Percentiles rank a stretch among this genome's conserved stretches.
These are phyloP conservation scores for Eriosoma lanigerum DNA, from an alignment of 1,140 invertebrate species.

Conservation along the genomic window DNA sequence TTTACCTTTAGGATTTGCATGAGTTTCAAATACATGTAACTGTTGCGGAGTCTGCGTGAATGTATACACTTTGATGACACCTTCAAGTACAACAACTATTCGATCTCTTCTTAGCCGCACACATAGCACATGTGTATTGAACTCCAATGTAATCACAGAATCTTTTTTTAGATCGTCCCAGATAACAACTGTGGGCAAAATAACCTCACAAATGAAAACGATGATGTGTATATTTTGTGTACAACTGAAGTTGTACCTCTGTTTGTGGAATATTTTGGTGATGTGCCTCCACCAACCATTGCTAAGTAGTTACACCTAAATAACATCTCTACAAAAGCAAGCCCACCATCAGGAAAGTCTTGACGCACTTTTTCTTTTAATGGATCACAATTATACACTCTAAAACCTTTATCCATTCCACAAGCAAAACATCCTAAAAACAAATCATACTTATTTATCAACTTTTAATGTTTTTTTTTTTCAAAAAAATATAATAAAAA, in stretches of 20 bases:
- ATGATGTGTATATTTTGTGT: constrained; percentile 23
- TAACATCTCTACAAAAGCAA: constrained; percentile 95
- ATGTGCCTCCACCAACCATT: constrained; percentile 87
- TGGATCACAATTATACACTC: constrained; percentile 97
- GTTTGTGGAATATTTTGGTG: constrained; percentile 89
- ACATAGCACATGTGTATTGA: constrained; percentile 85
- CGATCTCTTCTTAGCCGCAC: constrained; percentile 89
- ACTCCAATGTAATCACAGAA: constrained; percentile 89
- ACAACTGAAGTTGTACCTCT: constrained; percentile 66
- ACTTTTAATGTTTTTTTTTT: no score
- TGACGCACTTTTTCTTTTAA: constrained; percentile 95
- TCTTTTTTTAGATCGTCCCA: constrained; percentile 97
- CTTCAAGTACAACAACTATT: constrained; percentile 94
- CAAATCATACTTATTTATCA: not conserved
- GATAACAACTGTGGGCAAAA: constrained; percentile 76
- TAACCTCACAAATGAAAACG: constrained; percentile 43
- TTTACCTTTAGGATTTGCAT: constrained; percentile 79
- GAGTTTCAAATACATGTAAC: constrained; percentile 95
- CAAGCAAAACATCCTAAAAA: constrained; percentile 93
- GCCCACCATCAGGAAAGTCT: constrained; percentile 84
- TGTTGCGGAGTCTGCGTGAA: constrained; percentile 95
- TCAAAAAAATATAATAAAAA: no score
- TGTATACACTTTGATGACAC: constrained; percentile 96
- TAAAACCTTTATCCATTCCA: constrained; percentile 93
- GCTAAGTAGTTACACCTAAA: constrained; percentile 97